phyloP scores from a whole-genome alignment of 2,888 invertebrate genomes.

The Cartodere bifasciata region DNA sequence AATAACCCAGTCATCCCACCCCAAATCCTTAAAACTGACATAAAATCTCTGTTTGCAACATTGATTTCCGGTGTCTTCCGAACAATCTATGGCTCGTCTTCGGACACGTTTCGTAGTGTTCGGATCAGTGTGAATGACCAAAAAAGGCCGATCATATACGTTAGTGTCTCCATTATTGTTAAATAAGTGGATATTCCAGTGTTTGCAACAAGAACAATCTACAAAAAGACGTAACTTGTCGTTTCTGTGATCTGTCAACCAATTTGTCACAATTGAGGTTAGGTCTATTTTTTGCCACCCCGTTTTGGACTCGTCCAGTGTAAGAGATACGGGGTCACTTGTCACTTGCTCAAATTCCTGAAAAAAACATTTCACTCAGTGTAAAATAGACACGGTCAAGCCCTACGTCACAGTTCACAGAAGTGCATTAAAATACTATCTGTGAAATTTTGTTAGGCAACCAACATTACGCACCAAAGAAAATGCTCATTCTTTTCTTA shows the following conservation, averaged over 20 bases:
- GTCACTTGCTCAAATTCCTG: slow-evolving; percentile 48
- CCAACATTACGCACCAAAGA: too few species aligned
- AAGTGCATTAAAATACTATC: too few species aligned
- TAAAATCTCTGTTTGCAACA: slow-evolving; percentile 86
- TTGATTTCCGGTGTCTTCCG: slow-evolving; percentile 53
- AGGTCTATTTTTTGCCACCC: slow-evolving; percentile 85
- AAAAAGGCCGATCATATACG: slow-evolving; percentile 72
- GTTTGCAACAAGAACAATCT: slow-evolving; percentile 76
- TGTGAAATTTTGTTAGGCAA: too few species aligned
- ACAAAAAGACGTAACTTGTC: slow-evolving; percentile 65
- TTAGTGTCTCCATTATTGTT: slow-evolving; percentile 38
- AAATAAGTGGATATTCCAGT: slow-evolving; percentile 55
- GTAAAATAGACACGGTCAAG: too few species aligned
- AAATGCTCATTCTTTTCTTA: too few species aligned
- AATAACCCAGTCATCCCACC: slow-evolving; percentile 93
- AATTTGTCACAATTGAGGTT: slow-evolving; percentile 61
- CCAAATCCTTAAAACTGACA: slow-evolving; percentile 80
- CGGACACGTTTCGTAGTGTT: slow-evolving; percentile 58
- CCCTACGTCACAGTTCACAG: too few species aligned
- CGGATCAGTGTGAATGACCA: slow-evolving; percentile 67
- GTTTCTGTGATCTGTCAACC: slow-evolving; percentile 42
- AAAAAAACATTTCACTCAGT: slow-evolving; percentile 17
- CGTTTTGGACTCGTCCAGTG: slow-evolving; percentile 44
- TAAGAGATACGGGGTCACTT: slow-evolving; percentile 35
- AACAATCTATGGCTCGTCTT: slow-evolving; percentile 74